Conservation (phyloP, 2,888 invertebrate genomes). For the Aspidapion aeneum region DNA sequence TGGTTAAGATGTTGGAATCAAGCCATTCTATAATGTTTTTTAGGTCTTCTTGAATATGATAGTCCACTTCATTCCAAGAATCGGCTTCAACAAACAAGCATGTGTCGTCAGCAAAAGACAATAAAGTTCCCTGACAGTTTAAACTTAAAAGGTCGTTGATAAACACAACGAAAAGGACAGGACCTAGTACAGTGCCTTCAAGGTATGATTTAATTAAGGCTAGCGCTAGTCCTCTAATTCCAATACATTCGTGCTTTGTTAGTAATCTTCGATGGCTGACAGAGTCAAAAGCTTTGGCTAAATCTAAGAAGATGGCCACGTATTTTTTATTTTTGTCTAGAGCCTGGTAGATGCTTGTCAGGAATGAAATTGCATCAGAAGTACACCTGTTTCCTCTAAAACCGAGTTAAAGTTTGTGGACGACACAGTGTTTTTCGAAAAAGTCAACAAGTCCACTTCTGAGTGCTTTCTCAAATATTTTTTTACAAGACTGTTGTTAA, state of each 20-base stretch:
- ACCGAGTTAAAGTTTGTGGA: background rate
- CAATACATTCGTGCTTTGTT: background rate
- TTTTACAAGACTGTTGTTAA: no score
- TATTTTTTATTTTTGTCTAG: background rate
- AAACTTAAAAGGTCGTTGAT: no score
- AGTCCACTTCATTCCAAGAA: no score
- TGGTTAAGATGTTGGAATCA: no score
- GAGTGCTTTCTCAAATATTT: background rate
- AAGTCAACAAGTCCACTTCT: background rate
- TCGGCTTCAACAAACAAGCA: no score
- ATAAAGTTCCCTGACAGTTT: no score
- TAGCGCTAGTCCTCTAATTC: background rate
- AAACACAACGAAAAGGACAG: no score
- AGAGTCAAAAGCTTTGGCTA: background rate
- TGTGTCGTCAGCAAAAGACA: no score
- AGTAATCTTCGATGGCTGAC: background rate
- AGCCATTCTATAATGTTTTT: no score
- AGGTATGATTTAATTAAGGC: background rate
- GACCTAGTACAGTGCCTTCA: no score
- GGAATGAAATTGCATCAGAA: background rate
- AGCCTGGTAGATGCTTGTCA: background rate
- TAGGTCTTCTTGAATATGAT: no score
- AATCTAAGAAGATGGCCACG: background rate
- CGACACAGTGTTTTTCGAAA: background rate
- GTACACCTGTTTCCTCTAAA: background rate